Evolutionary conservation across 2,797 vertebrate species (phyloP).

Genomic region (Epinephelus malabaricus): DNA sequence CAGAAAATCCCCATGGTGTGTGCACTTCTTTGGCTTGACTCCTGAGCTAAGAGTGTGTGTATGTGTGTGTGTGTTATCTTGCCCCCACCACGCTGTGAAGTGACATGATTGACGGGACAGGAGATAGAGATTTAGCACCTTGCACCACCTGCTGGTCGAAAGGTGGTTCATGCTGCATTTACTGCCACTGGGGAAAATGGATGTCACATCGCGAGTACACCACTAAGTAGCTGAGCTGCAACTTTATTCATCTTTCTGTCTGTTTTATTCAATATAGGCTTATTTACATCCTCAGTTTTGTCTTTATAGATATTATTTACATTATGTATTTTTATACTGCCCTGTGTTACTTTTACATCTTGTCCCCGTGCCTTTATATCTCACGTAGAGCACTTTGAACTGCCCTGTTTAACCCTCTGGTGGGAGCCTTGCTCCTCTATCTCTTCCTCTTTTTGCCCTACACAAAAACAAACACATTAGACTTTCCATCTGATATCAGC

Average conservation of each 20-base stretch:
- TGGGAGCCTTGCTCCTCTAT: too few relatives aligned
- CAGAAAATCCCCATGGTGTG: slow-evolving; percentile 59
- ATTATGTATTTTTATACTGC: background rate
- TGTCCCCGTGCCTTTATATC: background rate
- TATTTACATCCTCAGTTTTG: too few relatives aligned
- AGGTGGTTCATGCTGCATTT: slow-evolving; percentile 14
- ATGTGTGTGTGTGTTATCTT: slow-evolving; percentile 13
- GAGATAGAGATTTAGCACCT: slow-evolving; percentile 7
- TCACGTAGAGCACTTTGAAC: background rate
- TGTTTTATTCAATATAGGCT: background rate
- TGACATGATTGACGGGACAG: slow-evolving; percentile 55
- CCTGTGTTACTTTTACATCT: background rate
- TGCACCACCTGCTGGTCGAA: slow-evolving; percentile 74
- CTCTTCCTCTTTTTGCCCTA: too few relatives aligned
- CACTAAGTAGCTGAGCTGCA: background rate
- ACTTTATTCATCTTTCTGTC: background rate
- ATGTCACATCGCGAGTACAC: accelerated
- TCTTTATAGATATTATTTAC: background rate
- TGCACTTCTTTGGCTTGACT: slow-evolving; percentile 45
- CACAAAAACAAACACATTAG: too few relatives aligned
- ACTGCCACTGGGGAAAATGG: background rate
- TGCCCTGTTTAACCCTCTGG: background rate
- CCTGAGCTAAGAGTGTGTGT: slow-evolving; percentile 49
- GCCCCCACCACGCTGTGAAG: background rate
- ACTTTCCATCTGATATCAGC: too few relatives aligned